phyloP scores from a whole-genome alignment of 2,888 invertebrate genomes.

The Bellardia bayeri region DNA sequence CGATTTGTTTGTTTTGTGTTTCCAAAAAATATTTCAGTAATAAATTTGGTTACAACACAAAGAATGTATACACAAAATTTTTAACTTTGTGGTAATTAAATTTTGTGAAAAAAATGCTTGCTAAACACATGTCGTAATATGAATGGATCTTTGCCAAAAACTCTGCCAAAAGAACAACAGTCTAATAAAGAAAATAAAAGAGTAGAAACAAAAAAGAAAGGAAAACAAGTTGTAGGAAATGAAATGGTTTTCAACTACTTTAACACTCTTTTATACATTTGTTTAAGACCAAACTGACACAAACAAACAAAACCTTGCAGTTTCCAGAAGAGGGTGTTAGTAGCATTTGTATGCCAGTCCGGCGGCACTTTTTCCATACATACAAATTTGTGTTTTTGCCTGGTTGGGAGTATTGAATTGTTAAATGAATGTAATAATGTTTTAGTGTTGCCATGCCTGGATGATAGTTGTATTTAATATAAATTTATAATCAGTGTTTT shows the following conservation, averaged over 20 bases:
- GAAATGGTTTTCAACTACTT: slow-evolving; percentile 10
- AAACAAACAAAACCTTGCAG: background rate
- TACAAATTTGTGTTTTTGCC: too few species aligned
- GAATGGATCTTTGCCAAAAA: slow-evolving; percentile 66
- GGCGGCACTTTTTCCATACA: too few species aligned
- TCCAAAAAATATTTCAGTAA: slow-evolving; percentile 9
- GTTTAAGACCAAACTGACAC: background rate
- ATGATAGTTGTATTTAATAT: too few species aligned
- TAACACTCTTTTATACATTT: background rate
- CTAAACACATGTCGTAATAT: slow-evolving; percentile 54
- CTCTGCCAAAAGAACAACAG: slow-evolving; percentile 14
- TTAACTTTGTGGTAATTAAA: slow-evolving; percentile 58
- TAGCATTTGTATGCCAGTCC: too few species aligned
- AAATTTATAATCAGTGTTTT: too few species aligned
- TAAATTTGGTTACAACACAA: slow-evolving; percentile 24
- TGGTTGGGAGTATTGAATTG: too few species aligned
- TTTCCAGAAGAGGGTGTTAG: background rate
- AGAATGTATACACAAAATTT: background rate
- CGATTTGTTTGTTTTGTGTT: background rate
- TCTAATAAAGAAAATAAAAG: background rate
- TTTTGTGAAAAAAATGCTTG: slow-evolving; percentile 50
- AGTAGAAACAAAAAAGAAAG: background rate
- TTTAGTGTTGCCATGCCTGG: too few species aligned
- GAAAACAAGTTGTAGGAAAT: slow-evolving; percentile 9
- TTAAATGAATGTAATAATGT: too few species aligned